Evolutionary conservation across 2,113 vertebrate species (phyloP).

Genomic region (Pteronura brasiliensis): DNA sequence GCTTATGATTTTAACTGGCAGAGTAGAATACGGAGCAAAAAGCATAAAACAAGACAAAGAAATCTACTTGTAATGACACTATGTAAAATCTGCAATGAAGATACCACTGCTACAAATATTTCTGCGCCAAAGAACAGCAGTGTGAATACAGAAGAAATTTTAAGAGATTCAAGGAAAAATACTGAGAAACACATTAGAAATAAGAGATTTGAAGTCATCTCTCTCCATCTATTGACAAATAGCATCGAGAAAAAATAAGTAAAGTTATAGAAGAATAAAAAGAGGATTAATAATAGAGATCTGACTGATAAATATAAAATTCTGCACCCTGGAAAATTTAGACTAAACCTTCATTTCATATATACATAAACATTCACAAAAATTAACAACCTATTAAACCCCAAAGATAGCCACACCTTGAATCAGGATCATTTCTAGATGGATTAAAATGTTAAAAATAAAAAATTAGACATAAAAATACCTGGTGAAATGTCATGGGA

Average conservation of each 20-base stretch:
- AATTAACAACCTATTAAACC: background rate
- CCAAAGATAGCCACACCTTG: background rate
- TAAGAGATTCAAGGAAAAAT: background rate
- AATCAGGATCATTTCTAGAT: background rate
- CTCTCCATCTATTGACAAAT: background rate
- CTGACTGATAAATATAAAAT: background rate
- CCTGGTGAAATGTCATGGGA: background rate
- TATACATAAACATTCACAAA: background rate
- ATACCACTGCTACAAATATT: background rate
- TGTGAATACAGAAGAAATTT: background rate
- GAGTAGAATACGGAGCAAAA: background rate
- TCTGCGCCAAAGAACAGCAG: background rate
- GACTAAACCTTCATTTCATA: background rate
- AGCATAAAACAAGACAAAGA: background rate
- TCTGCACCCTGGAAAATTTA: background rate
- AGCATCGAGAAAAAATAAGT: background rate
- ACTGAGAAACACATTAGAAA: background rate
- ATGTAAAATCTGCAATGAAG: background rate
- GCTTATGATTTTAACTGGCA: background rate
- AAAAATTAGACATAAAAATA: background rate
- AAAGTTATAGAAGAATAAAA: background rate
- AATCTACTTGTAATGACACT: background rate
- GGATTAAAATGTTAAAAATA: background rate
- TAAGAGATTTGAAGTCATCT: background rate
- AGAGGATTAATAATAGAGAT: background rate